phyloP scores from a whole-genome alignment of 1,140 invertebrate species.

The Tachypleus tridentatus region DNA sequence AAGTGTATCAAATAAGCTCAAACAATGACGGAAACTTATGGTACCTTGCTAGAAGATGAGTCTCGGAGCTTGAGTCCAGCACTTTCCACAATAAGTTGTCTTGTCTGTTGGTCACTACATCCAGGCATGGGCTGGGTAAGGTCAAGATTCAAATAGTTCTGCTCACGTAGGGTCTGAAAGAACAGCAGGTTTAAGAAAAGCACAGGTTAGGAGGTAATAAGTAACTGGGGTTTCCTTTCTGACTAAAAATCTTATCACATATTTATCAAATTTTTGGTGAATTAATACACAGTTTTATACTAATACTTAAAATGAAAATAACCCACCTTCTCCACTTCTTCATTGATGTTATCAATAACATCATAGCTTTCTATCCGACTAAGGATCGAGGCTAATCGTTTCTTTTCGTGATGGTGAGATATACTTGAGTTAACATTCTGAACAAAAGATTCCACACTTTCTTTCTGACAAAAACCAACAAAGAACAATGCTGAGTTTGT shows the following conservation, averaged over 20 bases:
- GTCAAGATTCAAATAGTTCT: slow-evolving; percentile 42
- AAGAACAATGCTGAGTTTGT: no score
- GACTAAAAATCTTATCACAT: no score
- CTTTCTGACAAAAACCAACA: slow-evolving; percentile 44
- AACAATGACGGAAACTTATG: no score
- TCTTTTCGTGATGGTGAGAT: slow-evolving; percentile 65
- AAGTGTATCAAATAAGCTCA: no score
- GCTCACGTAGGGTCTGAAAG: no score
- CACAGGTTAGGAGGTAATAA: no score
- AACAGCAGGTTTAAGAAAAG: no score
- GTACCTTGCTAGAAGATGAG: slow-evolving; percentile 50
- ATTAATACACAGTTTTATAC: no score
- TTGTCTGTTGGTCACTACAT: slow-evolving; percentile 54
- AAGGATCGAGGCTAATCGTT: slow-evolving; percentile 56
- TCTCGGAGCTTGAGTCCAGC: slow-evolving; percentile 68
- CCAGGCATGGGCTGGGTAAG: slow-evolving; percentile 72
- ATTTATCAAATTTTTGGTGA: no score
- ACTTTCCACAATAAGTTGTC: slow-evolving; percentile 69
- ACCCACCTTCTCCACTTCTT: slow-evolving; percentile 53
- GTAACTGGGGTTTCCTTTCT: no score
- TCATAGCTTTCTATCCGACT: slow-evolving; percentile 79
- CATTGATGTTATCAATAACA: slow-evolving; percentile 53
- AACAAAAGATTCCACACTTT: slow-evolving; percentile 73
- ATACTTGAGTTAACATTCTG: slow-evolving; percentile 68
- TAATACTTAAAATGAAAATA: no score